Conservation (phyloP, 2,113 vertebrate species). For the Phrynosoma platyrhinos region DNA sequence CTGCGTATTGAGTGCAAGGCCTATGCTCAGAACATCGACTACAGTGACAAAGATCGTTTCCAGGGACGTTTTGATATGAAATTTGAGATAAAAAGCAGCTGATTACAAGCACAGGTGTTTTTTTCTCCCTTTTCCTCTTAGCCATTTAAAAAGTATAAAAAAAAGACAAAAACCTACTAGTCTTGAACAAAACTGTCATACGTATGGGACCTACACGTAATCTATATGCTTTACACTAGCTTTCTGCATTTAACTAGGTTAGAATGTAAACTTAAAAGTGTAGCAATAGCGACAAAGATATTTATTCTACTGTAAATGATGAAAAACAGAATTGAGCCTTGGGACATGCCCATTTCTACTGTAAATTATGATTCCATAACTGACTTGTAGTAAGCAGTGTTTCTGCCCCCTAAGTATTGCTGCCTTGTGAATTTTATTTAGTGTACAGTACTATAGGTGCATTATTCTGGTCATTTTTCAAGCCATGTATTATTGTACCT, state of each 20-base stretch:
- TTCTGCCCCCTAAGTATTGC: conserved; percentile 90
- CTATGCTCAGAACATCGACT: conserved; percentile 89
- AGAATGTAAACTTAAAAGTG: conserved; percentile 97
- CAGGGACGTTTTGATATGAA: conserved; percentile 98
- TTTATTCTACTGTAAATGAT: conserved; percentile 99
- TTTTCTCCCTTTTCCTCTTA: conserved; percentile 73
- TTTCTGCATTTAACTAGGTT: conserved; percentile 96
- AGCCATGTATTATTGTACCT: conserved; percentile 88
- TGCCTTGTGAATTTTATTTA: conserved; percentile 90
- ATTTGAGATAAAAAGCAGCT: conserved; percentile 87
- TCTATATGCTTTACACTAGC: conserved; percentile 98
- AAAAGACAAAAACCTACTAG: conserved; percentile 88
- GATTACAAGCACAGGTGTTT: conserved; percentile 85
- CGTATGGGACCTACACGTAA: conserved; percentile 99
- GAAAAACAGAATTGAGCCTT: conserved; percentile 97
- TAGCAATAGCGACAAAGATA: conserved; percentile 97
- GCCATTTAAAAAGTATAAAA: conserved; percentile 80
- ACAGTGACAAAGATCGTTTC: conserved; percentile 97
- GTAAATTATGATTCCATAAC: conserved; percentile 99
- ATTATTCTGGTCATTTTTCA: conserved; percentile 85
- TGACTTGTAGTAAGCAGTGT: conserved; percentile 95
- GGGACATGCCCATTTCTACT: conserved; percentile 98
- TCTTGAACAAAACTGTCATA: conserved; percentile 99
- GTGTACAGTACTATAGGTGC: conserved; percentile 92
- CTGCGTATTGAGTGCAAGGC: conserved; percentile 93